A percentile compares a stretch with the other conserved stretches of the same genome.
Conservation (phyloP, 2,797 vertebrate genomes). For the Dermochelys coriacea region DNA sequence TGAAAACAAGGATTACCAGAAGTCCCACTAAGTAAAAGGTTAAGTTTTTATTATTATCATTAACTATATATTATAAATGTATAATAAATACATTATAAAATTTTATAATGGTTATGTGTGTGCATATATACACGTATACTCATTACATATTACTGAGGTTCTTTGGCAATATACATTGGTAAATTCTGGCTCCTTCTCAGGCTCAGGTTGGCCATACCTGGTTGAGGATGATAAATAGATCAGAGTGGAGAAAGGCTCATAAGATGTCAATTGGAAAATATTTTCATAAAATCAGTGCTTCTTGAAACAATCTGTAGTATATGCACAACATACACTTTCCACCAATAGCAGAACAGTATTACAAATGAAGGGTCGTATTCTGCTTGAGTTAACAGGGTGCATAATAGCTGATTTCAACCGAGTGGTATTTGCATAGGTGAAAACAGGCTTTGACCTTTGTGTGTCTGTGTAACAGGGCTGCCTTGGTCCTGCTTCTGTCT, state of each 20-base stretch:
- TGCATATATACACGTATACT: too few relatives aligned
- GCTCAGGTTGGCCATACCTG: too few relatives aligned
- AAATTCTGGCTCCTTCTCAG: too few relatives aligned
- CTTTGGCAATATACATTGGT: too few relatives aligned
- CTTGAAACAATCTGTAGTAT: not conserved
- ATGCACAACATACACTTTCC: not conserved
- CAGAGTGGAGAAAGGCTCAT: not conserved
- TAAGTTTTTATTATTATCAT: too few relatives aligned
- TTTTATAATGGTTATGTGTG: too few relatives aligned
- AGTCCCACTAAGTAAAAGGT: too few relatives aligned
- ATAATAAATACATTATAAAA: too few relatives aligned
- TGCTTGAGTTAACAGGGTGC: not conserved
- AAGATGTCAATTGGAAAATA: conserved; percentile 24
- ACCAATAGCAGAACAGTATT: fast-evolving
- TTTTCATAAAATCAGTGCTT: not conserved
- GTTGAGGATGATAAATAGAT: conserved; percentile 51
- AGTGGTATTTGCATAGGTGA: not conserved
- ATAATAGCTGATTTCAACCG: not conserved
- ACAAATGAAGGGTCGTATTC: not conserved
- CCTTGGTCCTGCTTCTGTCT: too few relatives aligned
- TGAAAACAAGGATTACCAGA: too few relatives aligned
- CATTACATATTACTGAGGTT: too few relatives aligned
- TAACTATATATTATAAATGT: too few relatives aligned
- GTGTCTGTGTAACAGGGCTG: not conserved
- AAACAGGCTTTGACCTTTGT: not conserved